Evolutionary conservation across 2,797 vertebrate genomes (phyloP).

Genomic region (Lagodon rhomboides): DNA sequence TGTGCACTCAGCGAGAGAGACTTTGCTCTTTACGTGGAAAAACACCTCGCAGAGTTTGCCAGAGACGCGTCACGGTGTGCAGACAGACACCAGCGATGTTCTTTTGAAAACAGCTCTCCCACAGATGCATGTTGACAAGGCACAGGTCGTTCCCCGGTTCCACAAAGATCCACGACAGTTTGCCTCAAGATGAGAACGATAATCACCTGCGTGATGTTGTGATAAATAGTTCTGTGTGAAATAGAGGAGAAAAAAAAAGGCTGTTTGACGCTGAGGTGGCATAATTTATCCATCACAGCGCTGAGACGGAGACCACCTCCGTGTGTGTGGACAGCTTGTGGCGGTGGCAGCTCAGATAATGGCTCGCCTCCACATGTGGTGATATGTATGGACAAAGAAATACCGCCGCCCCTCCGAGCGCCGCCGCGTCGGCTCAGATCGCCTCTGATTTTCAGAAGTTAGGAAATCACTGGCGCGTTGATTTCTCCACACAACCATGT

Average conservation of each 20-base stretch:
- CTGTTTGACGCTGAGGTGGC: constrained; percentile 17
- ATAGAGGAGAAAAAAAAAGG: background rate
- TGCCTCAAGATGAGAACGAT: constrained; percentile 28
- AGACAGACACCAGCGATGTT: background rate
- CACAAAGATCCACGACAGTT: constrained; percentile 14
- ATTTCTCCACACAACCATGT: background rate
- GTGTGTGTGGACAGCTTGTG: constrained; percentile 27
- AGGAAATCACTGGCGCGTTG: background rate
- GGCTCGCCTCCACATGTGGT: constrained; percentile 39
- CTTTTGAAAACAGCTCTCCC: constrained; percentile 31
- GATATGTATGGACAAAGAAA: constrained; percentile 34
- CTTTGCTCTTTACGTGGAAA: constrained; percentile 11
- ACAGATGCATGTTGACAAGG: background rate
- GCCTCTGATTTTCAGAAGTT: constrained; percentile 17
- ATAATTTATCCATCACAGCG: constrained; percentile 28
- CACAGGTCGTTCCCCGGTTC: background rate
- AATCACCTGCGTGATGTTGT: constrained; percentile 21
- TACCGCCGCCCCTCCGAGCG: constrained; percentile 5
- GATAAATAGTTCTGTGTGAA: background rate
- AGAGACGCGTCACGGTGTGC: constrained; percentile 3
- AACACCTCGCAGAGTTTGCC: constrained; percentile 16
- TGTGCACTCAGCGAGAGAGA: background rate
- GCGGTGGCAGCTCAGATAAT: constrained; percentile 20
- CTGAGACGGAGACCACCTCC: constrained; percentile 14
- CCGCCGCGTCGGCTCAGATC: constrained; percentile 11